Conservation (phyloP, 1,140 invertebrate species). For the Euura lappo region DNA sequence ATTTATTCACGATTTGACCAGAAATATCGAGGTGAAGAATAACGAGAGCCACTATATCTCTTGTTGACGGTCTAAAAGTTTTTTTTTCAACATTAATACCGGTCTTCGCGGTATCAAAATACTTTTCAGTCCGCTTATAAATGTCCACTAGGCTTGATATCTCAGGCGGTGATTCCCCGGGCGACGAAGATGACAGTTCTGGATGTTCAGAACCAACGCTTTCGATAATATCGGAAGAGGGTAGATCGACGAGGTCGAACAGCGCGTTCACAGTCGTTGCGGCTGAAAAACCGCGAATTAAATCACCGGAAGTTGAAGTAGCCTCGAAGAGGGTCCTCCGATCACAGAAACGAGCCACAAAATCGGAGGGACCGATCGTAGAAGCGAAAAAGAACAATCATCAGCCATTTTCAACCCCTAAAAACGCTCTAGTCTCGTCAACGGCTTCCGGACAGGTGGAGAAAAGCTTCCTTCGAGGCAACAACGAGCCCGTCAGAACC, state of each 20-base stretch:
- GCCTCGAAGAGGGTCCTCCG: neutral
- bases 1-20: no score
- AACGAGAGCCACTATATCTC: no score
- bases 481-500: slow-evolving; percentile 3
- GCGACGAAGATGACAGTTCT: neutral
- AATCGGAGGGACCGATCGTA: neutral
- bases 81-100: no score
- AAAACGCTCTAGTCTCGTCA: no score
- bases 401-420: neutral
- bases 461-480: neutral
- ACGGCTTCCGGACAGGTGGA: neutral
- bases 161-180: neutral
- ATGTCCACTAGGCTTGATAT: neutral
- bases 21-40: no score
- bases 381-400: neutral
- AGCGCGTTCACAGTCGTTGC: neutral
- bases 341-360: neutral
- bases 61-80: no score
- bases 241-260: neutral
- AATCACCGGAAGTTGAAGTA: neutral
- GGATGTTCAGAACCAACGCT: neutral
- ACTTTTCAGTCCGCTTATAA: neutral
- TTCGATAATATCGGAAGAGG: neutral
- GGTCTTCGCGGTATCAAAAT: no score
- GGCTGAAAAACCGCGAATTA: no score